Conservation (phyloP, 2,797 vertebrate species). For the Stomatorhinus walkeri region DNA sequence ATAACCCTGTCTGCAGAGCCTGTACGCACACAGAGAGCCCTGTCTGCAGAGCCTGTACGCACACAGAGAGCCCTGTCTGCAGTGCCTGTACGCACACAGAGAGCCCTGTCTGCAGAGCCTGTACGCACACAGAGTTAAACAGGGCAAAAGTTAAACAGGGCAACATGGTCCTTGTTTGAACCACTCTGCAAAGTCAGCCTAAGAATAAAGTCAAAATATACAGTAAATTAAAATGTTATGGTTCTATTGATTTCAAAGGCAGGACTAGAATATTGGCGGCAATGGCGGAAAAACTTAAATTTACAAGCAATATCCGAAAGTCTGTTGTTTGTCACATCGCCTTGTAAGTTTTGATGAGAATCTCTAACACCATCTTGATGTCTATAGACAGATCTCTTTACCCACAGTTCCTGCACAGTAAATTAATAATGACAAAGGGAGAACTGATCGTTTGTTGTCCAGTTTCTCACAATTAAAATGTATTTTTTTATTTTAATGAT, state of each 20-base stretch:
- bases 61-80: background rate
- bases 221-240: background rate
- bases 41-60: background rate
- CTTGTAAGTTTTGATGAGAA: background rate
- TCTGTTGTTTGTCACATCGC: background rate
- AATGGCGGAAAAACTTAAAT: background rate
- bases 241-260: background rate
- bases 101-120: background rate
- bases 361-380: background rate
- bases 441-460: background rate
- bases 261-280: background rate
- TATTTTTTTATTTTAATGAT: background rate
- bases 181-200: background rate
- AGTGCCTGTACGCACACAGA: background rate
- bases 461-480: background rate
- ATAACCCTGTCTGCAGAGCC: background rate
- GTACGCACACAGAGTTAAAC: background rate
- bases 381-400: no score
- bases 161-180: background rate
- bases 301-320: background rate
- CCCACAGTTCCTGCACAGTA: background rate
- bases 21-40: rapidly evolving
- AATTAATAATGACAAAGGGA: background rate
- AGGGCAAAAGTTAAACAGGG: background rate
- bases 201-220: background rate